A percentile compares a stretch with the other conserved stretches of the same genome.
Conservation (phyloP, 2,888 invertebrate species). For the Drosophila anomelani region DNA sequence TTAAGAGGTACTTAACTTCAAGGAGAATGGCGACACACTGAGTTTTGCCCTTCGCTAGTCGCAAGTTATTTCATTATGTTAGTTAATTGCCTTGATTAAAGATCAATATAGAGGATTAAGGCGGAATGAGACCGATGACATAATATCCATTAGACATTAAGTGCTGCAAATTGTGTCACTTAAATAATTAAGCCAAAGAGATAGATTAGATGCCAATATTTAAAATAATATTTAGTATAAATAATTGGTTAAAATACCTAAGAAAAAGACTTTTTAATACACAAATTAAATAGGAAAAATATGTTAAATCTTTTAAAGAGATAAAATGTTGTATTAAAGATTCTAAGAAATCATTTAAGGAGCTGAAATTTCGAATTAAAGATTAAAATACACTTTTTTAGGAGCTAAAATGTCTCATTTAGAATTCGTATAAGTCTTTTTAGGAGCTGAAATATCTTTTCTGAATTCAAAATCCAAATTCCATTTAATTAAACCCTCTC, state of each 20-base stretch:
- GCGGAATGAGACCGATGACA: conserved; percentile 16
- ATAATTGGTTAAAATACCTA: background rate
- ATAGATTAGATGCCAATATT: too few species aligned
- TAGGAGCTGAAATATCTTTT: background rate
- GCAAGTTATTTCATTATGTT: conserved; percentile 72
- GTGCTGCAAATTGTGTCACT: background rate
- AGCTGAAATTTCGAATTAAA: too few species aligned
- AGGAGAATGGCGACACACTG: conserved; percentile 15
- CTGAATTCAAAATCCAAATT: background rate
- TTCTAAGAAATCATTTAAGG: background rate
- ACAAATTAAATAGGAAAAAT: background rate
- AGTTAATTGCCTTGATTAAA: conserved; percentile 77
- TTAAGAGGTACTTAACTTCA: background rate
- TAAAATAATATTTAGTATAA: too few species aligned
- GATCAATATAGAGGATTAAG: conserved; percentile 65
- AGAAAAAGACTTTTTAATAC: background rate
- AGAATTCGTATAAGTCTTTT: background rate
- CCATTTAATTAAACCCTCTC: background rate
- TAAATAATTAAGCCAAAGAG: background rate
- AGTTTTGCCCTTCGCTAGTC: conserved; percentile 56
- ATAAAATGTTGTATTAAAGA: background rate
- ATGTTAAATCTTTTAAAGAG: background rate
- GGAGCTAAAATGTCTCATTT: background rate
- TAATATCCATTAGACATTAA: conserved; percentile 3
- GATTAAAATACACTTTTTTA: too few species aligned